Base-by-base conservation (phyloP, 92 coral and sea anemone genomes). In the Parazoanthus swiftii region DNA sequence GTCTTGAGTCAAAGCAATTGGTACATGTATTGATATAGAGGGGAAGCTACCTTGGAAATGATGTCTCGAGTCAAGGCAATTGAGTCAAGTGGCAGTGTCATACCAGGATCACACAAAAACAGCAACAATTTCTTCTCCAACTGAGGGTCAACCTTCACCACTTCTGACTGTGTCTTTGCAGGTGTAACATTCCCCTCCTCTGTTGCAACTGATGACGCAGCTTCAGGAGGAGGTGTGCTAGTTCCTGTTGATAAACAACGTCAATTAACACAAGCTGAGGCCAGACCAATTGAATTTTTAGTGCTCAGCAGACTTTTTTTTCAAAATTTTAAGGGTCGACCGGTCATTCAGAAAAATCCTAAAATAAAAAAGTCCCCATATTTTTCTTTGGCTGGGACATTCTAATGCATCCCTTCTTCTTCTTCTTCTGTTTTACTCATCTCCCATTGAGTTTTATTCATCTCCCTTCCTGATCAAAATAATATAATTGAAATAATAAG, bases 61-160 rank as follows among this genome's bases (percentile, higher is more conserved):
- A 84, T 51, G 68, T 84, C 79, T 43, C 71, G 78, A 42, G 90
- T 91, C 80, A 97, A 89, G 72, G 90, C 90, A 18, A 91, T 76
- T 26, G 99, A 97, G 87, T 97, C 98, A 23, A 97, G 90, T 46
- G 99, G 99, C 82, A 97, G 75, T 15, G 89, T 89, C 56, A 93
- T 50, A 14, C 93, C 89, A 6, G 98, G 93, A 88, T 92, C 92
- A 39, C 97, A 95, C 79, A 97, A 85, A 77, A 89, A 94, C 71
- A 92, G 95, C 54, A 95, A 78, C 74, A 97, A 88, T 71, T 90
- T 92, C 84, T 81, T 93, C 85, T 97, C 99, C 15, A 97, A 76
- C 88, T 91, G 72, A 20, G 98, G 98, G 82, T 97, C 98, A 51
- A 89, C 93, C 80, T 95, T 97, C 13, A 89, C 91, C 3, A 90